Conservation (phyloP, 2,888 invertebrate species). For the Dichetophora obliterata region DNA sequence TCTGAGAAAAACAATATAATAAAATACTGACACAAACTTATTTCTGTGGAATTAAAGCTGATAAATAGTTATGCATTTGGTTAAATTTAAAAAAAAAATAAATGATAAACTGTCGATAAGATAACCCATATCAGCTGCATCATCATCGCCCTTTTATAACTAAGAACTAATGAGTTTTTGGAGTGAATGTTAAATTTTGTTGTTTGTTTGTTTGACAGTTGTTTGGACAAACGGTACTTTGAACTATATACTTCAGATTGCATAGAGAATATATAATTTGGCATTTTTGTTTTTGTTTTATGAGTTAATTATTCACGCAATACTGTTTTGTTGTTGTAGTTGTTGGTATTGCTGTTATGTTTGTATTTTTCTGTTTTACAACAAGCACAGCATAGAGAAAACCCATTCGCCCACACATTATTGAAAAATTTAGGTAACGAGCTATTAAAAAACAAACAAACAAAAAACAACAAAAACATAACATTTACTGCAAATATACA, state of each 20-base stretch:
- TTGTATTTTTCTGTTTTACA: conserved; percentile 18
- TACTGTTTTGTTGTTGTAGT: neutral
- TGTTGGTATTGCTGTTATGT: conserved; percentile 31
- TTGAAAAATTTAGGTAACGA: conserved; percentile 45
- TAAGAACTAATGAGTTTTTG: too few relatives aligned
- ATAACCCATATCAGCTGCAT: too few relatives aligned
- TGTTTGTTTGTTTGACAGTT: neutral
- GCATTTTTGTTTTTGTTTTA: neutral
- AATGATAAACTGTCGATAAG: conserved; percentile 51
- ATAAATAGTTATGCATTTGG: too few relatives aligned
- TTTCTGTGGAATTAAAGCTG: too few relatives aligned
- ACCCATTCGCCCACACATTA: conserved; percentile 63
- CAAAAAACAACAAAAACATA: conserved; percentile 2
- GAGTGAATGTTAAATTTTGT: neutral
- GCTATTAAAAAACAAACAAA: conserved; percentile 30
- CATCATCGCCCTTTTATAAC: too few relatives aligned
- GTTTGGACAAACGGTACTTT: neutral
- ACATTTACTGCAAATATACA: neutral
- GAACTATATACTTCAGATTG: neutral
- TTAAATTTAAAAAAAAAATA: conserved; percentile 49
- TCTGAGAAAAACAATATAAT: too few relatives aligned
- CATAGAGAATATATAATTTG: neutral
- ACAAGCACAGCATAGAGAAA: conserved; percentile 52
- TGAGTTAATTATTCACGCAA: neutral
- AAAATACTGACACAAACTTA: too few relatives aligned